phyloP scores from a whole-genome alignment of 2,888 invertebrate species.

The Salpingus planirostris region DNA sequence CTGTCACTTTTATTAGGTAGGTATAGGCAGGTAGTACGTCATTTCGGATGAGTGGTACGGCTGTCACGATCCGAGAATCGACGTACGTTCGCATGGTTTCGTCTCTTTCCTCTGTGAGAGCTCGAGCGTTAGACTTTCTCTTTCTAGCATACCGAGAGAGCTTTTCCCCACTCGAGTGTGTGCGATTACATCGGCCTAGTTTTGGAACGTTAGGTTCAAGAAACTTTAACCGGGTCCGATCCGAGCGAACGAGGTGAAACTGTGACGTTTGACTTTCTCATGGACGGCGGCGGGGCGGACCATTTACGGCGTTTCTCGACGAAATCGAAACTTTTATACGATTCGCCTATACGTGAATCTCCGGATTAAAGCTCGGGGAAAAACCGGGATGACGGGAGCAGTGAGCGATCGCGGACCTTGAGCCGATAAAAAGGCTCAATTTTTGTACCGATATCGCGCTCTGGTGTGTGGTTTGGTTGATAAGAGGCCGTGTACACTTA shows the following conservation, averaged over 20 bases:
- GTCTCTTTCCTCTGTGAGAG: conserved; percentile 13
- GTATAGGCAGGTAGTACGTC: no score
- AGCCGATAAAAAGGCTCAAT: conserved; percentile 31
- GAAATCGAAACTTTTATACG: conserved; percentile 23
- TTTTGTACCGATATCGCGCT: no score
- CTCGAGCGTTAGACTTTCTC: conserved; percentile 11
- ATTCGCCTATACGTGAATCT: no score
- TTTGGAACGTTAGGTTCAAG: conserved; percentile 27
- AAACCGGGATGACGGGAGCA: conserved; percentile 7
- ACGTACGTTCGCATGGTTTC: conserved; percentile 16
- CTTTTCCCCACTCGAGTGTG: no score
- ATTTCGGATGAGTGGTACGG: no score
- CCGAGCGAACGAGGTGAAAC: no score
- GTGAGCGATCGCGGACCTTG: conserved; percentile 28
- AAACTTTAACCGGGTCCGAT: conserved; percentile 33
- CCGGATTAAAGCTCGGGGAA: no score
- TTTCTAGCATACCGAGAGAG: conserved; percentile 15
- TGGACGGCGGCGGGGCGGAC: conserved; percentile 26
- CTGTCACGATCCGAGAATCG: no score
- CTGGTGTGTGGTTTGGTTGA: no score
- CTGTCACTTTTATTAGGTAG: conserved; percentile 33
- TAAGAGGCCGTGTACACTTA: no score
- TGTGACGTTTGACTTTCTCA: conserved; percentile 35
- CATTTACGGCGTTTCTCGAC: conserved; percentile 24
- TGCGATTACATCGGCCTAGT: conserved; percentile 26